Percentiles rank a stretch among this genome's conserved stretches.
Conservation (phyloP, 2,888 invertebrate genomes). For the Cabera pusaria region DNA sequence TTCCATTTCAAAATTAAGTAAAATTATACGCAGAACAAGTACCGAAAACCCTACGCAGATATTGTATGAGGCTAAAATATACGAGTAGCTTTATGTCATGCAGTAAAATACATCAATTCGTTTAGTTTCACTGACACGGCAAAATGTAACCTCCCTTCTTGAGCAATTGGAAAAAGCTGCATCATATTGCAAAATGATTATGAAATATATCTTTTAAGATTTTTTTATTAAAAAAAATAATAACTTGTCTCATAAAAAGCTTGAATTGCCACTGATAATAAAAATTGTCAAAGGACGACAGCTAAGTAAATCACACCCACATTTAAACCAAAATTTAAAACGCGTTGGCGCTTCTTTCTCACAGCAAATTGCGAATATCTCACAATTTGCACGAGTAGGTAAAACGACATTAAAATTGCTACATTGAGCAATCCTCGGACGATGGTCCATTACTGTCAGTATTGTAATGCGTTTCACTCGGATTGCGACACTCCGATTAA, state of each 20-base stretch:
- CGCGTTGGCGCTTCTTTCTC: slow-evolving; percentile 23
- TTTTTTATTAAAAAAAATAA: no score
- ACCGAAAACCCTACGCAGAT: neutral
- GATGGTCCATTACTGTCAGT: slow-evolving; percentile 40
- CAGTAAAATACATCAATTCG: no score
- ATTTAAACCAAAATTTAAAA: slow-evolving; percentile 17
- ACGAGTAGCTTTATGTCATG: no score
- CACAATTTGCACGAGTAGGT: slow-evolving; percentile 29
- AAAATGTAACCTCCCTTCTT: no score
- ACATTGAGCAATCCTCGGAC: slow-evolving; percentile 36
- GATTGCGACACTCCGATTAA: slow-evolving; percentile 34
- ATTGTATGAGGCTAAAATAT: neutral
- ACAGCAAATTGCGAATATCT: slow-evolving; percentile 18
- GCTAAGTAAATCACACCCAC: slow-evolving; percentile 20
- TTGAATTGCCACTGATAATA: slow-evolving; percentile 2
- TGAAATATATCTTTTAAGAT: no score
- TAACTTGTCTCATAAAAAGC: no score
- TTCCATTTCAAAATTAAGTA: no score
- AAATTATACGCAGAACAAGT: no score
- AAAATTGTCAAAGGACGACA: slow-evolving; percentile 14
- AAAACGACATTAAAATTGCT: slow-evolving; percentile 35
- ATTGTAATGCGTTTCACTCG: slow-evolving; percentile 43
- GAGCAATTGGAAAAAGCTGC: no score
- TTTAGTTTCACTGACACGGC: no score
- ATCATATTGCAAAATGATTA: no score